Evolutionary conservation across 2,797 vertebrate species (phyloP), one percentile per base, ranked within the genome.

Genomic region (Gymnodraco acuticeps): DNA sequence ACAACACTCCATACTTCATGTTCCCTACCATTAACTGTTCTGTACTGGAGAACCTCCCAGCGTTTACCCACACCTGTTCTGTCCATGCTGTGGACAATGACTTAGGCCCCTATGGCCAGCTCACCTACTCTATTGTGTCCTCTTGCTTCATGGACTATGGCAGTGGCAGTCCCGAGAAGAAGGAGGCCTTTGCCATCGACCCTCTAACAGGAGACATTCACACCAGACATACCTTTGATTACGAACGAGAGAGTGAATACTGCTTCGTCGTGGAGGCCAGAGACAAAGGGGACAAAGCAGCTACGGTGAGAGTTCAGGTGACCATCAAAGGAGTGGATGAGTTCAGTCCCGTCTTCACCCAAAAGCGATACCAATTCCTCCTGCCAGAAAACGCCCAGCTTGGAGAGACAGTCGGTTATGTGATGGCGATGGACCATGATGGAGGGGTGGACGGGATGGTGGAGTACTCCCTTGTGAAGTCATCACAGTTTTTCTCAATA

Each of bases 301-400:
- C 97, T 13, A 97, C 92, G 0, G 33, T 96, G 47, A 92, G 82
- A 75, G 93, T 99, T 66, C 95, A 95, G 83, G 89, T 99, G n/a
- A 81, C 93, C 71, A 91, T 99, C 46, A 95, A 96, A 68, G 97
- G 97, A 11, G 85, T 89, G 71, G 98, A 99, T 87, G 98, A 99
- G 88, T 99, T 97, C 90, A 96, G 96, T 75, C 98, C 98, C 0
- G 51, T 97, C 62, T 99, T 99, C 83, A 95, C 95, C 54, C 95
- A 97, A 83, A 95, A 95, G 55, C 89, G 86, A 0, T 99, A 99
- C 87, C 94, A 93, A 70, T 98, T 99, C 85, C 83, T 85, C 70
- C 92, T 99, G 12, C 95, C 95, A 0, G 88, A 93, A 76, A 93
- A 95, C 48, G 81, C 90, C 0, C 87, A 90, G 72, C 83, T 85